Conservation (phyloP, 2,113 vertebrate species). For the Paracanthobrama guichenoti region DNA sequence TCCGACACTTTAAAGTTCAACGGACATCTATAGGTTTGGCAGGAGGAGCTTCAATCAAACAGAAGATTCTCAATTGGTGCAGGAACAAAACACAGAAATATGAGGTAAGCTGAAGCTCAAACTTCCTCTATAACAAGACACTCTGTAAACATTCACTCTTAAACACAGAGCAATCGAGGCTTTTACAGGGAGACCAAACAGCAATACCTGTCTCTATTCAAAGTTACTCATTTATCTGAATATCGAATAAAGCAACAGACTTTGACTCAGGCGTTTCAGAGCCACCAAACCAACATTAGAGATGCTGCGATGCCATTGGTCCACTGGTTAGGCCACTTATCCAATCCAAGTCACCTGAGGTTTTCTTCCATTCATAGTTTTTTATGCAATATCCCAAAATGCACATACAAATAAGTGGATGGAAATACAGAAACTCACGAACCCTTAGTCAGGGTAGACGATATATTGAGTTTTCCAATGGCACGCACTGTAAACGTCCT, state of each 20-base stretch:
- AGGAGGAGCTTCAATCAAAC: slow-evolving; percentile 74
- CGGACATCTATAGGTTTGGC: slow-evolving; percentile 63
- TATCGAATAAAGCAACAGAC: too few species aligned
- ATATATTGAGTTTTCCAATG: background rate
- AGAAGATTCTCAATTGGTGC: slow-evolving; percentile 80
- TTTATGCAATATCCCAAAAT: too few species aligned
- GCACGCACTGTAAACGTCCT: too few species aligned
- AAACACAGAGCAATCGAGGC: background rate
- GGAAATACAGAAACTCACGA: background rate
- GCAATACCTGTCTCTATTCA: background rate
- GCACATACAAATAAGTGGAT: too few species aligned
- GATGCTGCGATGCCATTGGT: too few species aligned
- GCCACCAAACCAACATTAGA: too few species aligned
- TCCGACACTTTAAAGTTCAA: slow-evolving; percentile 76
- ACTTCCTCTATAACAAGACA: background rate
- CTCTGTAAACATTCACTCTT: background rate
- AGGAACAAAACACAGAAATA: slow-evolving; percentile 74
- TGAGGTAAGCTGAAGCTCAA: slow-evolving; percentile 61
- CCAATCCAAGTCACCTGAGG: too few species aligned
- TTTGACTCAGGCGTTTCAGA: too few species aligned
- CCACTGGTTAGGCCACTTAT: too few species aligned
- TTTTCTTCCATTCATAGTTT: too few species aligned
- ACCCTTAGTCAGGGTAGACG: background rate
- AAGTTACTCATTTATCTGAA: too few species aligned
- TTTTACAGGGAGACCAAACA: background rate